Evolutionary conservation across 1,140 invertebrate species (phyloP).

Genomic region (Chrysoperla carnea): DNA sequence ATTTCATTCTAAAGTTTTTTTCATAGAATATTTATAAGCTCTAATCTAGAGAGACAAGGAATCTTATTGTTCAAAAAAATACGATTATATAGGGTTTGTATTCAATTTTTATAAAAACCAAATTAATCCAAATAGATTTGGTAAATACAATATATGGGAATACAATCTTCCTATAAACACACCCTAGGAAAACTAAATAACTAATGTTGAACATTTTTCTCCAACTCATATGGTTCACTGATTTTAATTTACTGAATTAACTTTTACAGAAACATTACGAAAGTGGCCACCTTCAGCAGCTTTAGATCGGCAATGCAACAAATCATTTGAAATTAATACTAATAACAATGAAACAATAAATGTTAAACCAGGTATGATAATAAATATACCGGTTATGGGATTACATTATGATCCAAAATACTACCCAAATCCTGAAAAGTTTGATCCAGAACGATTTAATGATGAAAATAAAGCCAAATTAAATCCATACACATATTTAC

Average conservation of each 20-base stretch:
- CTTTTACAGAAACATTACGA: conserved; percentile 30
- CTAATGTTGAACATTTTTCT: too few relatives aligned
- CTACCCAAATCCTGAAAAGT: conserved; percentile 25
- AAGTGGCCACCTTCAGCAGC: conserved; percentile 28
- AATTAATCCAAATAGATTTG: too few relatives aligned
- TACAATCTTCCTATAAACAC: too few relatives aligned
- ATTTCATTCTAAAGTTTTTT: too few relatives aligned
- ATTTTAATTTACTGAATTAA: conserved; percentile 6
- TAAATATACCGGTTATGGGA: conserved; percentile 18
- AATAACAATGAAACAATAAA: conserved; percentile 2
- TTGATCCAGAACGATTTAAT: conserved; percentile 34
- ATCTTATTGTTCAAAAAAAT: too few relatives aligned
- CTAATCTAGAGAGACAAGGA: too few relatives aligned
- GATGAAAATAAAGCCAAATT: conserved; percentile 21
- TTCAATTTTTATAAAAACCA: too few relatives aligned
- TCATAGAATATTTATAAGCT: too few relatives aligned
- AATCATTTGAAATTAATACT: conserved; percentile 25
- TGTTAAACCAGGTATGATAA: conserved; percentile 16
- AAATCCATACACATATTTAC: conserved; percentile 27
- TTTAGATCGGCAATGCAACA: conserved; percentile 28
- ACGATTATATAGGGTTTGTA: too few relatives aligned
- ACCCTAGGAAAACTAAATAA: too few relatives aligned
- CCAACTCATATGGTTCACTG: too few relatives aligned
- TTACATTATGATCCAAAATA: conserved; percentile 27
- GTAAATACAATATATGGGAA: too few relatives aligned